phyloP scores from a whole-genome alignment of 2,113 vertebrate genomes.

The Cettia cetti region DNA sequence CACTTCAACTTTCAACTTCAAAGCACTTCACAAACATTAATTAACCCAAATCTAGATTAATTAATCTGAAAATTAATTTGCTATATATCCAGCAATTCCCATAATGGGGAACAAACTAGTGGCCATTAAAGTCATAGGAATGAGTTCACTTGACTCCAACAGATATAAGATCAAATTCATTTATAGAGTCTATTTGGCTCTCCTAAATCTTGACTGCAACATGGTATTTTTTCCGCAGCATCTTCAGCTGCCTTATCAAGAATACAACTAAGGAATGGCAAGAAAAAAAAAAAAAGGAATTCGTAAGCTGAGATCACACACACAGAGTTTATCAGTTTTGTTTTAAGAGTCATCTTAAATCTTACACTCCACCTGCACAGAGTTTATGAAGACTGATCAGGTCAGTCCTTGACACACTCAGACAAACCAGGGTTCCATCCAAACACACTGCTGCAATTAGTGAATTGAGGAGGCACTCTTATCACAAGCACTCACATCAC shows the following conservation, averaged over 20 bases:
- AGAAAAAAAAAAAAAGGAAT: neutral
- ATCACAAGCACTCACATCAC: no score
- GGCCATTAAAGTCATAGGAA: neutral
- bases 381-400: neutral
- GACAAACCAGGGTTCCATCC: neutral
- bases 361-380: neutral
- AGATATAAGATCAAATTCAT: neutral
- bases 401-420: neutral
- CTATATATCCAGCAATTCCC: neutral
- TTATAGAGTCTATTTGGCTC: neutral
- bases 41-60: conserved; percentile 45
- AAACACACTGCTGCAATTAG: neutral
- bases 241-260: neutral
- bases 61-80: conserved; percentile 25
- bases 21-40: conserved; percentile 25
- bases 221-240: neutral
- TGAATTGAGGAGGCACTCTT: neutral
- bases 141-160: neutral
- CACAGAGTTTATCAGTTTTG: neutral
- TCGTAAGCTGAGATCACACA: neutral
- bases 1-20: conserved; percentile 37
- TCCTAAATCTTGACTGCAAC: neutral
- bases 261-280: neutral
- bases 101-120: neutral
- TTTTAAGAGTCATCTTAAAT: neutral